A percentile compares a stretch with the other conserved stretches of the same genome.
phyloP scores from a whole-genome alignment of 1,140 invertebrate species.

The Aphis craccivora region DNA sequence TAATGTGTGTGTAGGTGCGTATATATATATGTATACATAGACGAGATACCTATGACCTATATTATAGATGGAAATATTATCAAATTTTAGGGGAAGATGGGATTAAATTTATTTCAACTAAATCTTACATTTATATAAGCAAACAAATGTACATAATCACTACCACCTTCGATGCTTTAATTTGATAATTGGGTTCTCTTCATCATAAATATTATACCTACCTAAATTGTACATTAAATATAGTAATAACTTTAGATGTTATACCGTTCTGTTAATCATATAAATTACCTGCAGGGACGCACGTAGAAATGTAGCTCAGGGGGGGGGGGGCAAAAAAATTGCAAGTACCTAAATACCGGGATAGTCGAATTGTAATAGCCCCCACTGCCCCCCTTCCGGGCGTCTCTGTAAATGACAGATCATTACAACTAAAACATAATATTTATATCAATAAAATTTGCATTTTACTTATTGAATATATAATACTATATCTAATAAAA shows the following conservation, averaged over 20 bases:
- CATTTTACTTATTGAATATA: neutral
- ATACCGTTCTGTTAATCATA: neutral
- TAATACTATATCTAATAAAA: too few relatives aligned
- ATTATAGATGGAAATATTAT: neutral
- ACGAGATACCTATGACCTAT: neutral
- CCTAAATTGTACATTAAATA: too few relatives aligned
- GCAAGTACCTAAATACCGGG: too few relatives aligned
- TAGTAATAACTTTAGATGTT: too few relatives aligned
- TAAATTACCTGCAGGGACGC: too few relatives aligned
- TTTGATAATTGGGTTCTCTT: neutral
- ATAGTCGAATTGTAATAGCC: too few relatives aligned
- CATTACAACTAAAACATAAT: neutral
- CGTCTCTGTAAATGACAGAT: too few relatives aligned
- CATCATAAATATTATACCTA: neutral
- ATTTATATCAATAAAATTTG: neutral
- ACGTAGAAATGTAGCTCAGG: too few relatives aligned
- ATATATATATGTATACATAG: too few relatives aligned
- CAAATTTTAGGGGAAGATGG: neutral
- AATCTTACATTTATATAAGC: neutral
- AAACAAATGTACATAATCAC: neutral
- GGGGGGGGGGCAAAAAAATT: too few relatives aligned
- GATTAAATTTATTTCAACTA: neutral
- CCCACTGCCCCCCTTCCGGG: too few relatives aligned
- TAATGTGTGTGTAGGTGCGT: neutral
- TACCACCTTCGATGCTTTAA: neutral